phyloP scores from a whole-genome alignment of 1,140 invertebrate genomes.

The Calycopis cecrops region DNA sequence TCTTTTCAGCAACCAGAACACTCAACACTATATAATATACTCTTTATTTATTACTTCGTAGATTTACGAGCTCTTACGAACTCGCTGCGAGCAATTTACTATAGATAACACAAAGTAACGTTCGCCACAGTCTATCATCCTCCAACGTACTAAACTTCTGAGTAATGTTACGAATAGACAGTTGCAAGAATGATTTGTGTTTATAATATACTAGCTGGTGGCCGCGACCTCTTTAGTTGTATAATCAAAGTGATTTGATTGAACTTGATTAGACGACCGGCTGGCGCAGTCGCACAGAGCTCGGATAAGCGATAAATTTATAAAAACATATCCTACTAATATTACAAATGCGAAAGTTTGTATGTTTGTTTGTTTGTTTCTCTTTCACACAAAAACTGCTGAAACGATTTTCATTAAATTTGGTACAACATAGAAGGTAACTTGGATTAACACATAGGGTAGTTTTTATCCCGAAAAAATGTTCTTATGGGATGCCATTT shows the following conservation, averaged over 20 bases:
- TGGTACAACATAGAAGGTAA: too few species aligned
- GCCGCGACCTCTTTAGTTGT: neutral
- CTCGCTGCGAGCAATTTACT: slow-evolving; percentile 27
- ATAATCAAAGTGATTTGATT: neutral
- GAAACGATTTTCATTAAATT: too few species aligned
- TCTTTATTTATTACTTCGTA: slow-evolving; percentile 21
- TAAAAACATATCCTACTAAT: too few species aligned
- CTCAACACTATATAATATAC: neutral
- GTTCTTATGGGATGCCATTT: too few species aligned
- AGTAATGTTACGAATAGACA: neutral
- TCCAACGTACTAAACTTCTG: neutral
- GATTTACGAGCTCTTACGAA: slow-evolving; percentile 30
- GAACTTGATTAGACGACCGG: neutral
- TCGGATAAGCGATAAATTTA: too few species aligned
- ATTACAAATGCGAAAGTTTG: too few species aligned
- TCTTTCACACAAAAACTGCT: too few species aligned
- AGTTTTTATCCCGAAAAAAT: too few species aligned
- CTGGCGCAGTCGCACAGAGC: neutral
- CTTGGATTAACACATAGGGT: too few species aligned
- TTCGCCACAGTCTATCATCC: slow-evolving; percentile 12
- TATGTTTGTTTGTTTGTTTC: too few species aligned
- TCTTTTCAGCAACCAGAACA: neutral
- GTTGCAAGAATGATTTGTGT: neutral
- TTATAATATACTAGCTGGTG: neutral
- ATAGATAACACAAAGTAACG: slow-evolving; percentile 26